These are phyloP conservation scores for Dasyornis broadbenti DNA, from an alignment of 2,113 vertebrate genomes.

Conservation along the genomic window DNA sequence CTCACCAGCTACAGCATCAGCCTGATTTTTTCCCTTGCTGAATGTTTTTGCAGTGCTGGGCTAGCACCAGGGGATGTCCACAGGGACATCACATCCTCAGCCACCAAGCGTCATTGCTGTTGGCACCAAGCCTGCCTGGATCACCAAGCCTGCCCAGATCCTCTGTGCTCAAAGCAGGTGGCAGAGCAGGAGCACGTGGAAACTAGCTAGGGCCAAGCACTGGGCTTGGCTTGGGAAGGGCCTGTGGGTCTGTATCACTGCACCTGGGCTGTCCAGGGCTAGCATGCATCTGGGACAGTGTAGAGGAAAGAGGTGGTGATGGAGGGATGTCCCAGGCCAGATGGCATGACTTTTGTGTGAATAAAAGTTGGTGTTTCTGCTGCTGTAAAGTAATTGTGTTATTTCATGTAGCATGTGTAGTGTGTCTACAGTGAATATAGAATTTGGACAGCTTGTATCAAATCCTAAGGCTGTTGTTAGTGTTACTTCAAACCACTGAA, in stretches of 20 bases:
- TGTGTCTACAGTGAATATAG: neutral
- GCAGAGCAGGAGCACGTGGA: neutral
- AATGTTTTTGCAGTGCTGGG: neutral
- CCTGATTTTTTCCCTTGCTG: neutral
- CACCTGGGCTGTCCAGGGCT: fast-evolving
- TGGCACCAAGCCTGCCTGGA: neutral
- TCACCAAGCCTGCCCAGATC: neutral
- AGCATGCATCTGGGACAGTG: neutral
- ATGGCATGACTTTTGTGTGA: fast-evolving
- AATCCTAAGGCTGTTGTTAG: neutral
- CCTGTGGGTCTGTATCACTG: neutral
- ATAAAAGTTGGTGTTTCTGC: neutral
- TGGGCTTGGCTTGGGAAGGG: neutral
- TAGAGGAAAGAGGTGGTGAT: neutral
- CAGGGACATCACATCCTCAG: neutral
- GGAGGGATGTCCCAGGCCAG: neutral
- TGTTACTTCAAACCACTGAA: neutral
- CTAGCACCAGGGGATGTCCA: fast-evolving
- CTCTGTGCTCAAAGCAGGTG: neutral
- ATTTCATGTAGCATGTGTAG: fast-evolving
- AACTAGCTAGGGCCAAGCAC: fast-evolving
- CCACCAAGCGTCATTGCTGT: neutral
- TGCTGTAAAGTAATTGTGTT: neutral
- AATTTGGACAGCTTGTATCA: neutral
- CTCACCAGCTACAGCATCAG: neutral